phyloP scores from a whole-genome alignment of 2,113 vertebrate genomes.

The Lycaon pictus region DNA sequence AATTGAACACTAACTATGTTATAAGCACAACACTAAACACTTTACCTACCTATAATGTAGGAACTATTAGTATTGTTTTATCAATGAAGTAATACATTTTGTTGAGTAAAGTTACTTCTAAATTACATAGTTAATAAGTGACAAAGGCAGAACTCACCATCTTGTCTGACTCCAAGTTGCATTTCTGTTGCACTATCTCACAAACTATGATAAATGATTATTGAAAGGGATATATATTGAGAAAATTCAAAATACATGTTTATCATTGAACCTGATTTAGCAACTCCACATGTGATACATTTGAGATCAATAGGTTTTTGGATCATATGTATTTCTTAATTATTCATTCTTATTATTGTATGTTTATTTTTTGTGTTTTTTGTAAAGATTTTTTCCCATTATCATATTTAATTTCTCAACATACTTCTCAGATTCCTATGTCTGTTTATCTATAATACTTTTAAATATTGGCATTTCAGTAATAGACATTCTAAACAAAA shows the following conservation, averaged over 20 bases:
- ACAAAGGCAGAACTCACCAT: neutral
- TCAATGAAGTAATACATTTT: neutral
- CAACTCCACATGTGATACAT: neutral
- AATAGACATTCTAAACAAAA: constrained; percentile 8
- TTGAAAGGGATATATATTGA: neutral
- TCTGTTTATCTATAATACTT: neutral
- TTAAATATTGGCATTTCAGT: constrained; percentile 27
- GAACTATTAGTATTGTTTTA: constrained; percentile 4
- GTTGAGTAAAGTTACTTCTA: neutral
- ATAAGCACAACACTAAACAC: neutral
- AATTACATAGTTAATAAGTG: neutral
- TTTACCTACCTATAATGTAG: neutral
- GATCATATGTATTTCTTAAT: neutral
- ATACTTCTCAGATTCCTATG: neutral
- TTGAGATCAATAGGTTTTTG: neutral
- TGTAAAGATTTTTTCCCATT: neutral
- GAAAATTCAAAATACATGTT: neutral
- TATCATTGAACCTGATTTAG: neutral
- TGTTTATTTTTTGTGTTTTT: neutral
- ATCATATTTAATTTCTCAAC: neutral
- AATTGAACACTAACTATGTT: neutral
- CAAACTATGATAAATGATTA: neutral
- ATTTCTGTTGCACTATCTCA: neutral
- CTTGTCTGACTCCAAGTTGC: neutral
- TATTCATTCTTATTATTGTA: neutral